A percentile compares a stretch with the other conserved stretches of the same genome.
These are phyloP conservation scores for Babylonia areolata DNA, from an alignment of 1,140 invertebrate species.

Conservation along the genomic window DNA sequence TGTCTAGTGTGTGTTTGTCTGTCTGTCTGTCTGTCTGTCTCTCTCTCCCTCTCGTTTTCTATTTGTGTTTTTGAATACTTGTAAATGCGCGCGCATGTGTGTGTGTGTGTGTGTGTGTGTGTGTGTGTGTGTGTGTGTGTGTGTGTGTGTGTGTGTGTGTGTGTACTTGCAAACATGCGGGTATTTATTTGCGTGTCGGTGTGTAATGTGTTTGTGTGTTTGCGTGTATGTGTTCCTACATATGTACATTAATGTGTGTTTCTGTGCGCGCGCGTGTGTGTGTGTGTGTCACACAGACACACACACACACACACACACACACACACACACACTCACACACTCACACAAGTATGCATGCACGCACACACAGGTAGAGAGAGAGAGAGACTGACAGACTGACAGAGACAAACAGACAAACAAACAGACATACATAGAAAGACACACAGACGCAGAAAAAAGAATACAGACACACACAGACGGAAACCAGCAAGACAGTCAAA, in stretches of 20 bases:
- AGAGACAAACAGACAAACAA: no score
- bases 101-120: slow-evolving; percentile 22
- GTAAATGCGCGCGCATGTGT: neutral
- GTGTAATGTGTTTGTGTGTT: neutral
- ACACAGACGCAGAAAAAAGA: no score
- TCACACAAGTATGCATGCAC: no score
- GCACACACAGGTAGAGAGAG: no score
- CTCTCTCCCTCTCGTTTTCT: neutral
- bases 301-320: no score
- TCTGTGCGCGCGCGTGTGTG: neutral
- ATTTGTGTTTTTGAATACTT: neutral
- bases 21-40: slow-evolving; percentile 12
- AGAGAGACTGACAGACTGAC: no score
- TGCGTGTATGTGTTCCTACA: neutral
- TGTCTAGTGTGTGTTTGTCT: neutral
- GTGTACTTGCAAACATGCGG: neutral
- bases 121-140: slow-evolving; percentile 1
- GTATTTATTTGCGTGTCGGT: neutral
- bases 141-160: neutral
- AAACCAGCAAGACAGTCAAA: no score
- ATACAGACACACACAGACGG: no score
- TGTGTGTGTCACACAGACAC: neutral
- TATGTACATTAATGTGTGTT: no score
- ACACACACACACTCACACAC: no score
- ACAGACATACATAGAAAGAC: no score